phyloP scores from a whole-genome alignment of 2,113 vertebrate species.

The Crocuta crocuta region DNA sequence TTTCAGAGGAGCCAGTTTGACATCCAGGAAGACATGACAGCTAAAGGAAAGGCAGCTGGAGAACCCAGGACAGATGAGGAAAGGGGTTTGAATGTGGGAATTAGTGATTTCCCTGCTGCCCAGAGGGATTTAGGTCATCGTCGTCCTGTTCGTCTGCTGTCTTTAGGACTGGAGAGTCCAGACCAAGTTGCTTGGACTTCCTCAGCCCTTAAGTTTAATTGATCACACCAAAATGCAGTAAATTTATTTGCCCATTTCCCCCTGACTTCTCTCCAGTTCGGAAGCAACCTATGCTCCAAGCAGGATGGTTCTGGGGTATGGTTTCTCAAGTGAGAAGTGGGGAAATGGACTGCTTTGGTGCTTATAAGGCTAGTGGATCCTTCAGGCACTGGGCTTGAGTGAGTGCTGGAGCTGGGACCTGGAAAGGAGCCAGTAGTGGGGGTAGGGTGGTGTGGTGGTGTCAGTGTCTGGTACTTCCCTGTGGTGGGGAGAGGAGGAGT shows the following conservation, averaged over 20 bases:
- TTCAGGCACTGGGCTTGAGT: background rate
- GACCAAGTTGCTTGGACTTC: slow-evolving; percentile 44
- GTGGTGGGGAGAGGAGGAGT: background rate
- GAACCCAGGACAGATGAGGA: slow-evolving; percentile 49
- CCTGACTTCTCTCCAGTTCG: slow-evolving; percentile 42
- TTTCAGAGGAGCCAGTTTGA: slow-evolving; percentile 79
- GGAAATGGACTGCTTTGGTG: slow-evolving; percentile 38
- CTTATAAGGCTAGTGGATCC: background rate
- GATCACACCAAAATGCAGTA: background rate
- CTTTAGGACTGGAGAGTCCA: slow-evolving; percentile 48
- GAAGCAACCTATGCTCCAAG: slow-evolving; percentile 45
- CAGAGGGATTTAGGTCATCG: background rate
- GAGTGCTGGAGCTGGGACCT: background rate
- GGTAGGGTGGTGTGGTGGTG: background rate
- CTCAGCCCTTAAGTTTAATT: slow-evolving; percentile 2
- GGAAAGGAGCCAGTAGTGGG: background rate
- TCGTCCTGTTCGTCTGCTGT: background rate
- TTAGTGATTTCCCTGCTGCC: slow-evolving; percentile 6
- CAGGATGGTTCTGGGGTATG: slow-evolving; percentile 56
- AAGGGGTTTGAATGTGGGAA: slow-evolving; percentile 35
- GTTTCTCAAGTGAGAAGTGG: slow-evolving; percentile 42
- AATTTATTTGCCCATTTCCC: background rate
- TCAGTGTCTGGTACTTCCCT: slow-evolving; percentile 19
- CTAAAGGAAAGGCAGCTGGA: slow-evolving; percentile 32
- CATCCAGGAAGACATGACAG: slow-evolving; percentile 75